Evolutionary conservation across 1,140 invertebrate species (phyloP).

Genomic region (Coenobita brevimanus): DNA sequence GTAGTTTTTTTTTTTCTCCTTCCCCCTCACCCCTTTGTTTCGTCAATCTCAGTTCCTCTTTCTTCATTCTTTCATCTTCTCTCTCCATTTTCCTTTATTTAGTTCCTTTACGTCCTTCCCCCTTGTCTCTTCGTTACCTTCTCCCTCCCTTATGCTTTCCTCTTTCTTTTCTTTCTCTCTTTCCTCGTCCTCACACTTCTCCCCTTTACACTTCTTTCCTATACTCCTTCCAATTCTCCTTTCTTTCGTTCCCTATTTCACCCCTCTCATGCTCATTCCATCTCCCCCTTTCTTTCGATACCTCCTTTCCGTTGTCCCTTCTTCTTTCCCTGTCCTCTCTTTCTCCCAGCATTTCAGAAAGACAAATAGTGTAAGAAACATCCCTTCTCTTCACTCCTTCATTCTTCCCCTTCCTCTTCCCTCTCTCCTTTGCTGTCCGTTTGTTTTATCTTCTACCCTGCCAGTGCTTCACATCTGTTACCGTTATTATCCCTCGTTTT

Average conservation of each 20-base stretch:
- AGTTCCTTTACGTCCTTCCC: neutral
- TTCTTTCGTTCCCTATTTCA: too few species aligned
- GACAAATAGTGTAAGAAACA: too few species aligned
- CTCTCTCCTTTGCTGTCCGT: neutral
- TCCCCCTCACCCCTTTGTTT: neutral
- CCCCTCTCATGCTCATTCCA: neutral
- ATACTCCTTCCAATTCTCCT: too few species aligned
- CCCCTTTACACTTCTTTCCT: slow-evolving; percentile 3
- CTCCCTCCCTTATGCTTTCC: neutral
- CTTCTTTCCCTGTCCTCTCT: neutral
- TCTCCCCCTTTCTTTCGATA: neutral
- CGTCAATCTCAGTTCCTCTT: neutral
- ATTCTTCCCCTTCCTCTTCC: neutral
- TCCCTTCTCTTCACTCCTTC: neutral
- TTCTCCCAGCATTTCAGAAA: too few species aligned
- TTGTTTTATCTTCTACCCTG: neutral
- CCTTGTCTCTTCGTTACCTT: neutral
- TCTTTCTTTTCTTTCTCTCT: neutral
- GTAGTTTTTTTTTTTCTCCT: neutral
- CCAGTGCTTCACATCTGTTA: neutral
- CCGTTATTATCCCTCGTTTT: neutral
- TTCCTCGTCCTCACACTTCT: neutral
- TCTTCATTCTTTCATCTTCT: neutral
- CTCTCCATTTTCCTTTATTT: neutral
- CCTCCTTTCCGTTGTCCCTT: neutral